Evolutionary conservation across 2,888 invertebrate species (phyloP).

Genomic region (Autographa gamma): DNA sequence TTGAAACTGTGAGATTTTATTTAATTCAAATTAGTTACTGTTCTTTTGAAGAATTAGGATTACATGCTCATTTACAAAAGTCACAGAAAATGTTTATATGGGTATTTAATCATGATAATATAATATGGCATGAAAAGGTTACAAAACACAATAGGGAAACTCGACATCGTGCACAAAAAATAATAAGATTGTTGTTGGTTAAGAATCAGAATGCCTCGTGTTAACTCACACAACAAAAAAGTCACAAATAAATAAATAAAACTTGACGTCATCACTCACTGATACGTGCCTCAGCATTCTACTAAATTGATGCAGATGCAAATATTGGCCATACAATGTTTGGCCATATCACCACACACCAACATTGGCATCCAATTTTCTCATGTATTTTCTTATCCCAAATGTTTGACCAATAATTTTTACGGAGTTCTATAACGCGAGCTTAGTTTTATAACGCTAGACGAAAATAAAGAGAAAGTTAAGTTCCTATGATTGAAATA

Average conservation of each 20-base stretch:
- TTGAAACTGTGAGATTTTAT: too few relatives aligned
- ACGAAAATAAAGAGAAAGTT: constrained; percentile 8
- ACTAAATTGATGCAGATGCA: constrained; percentile 35
- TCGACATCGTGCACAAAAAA: neutral
- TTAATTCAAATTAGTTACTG: too few relatives aligned
- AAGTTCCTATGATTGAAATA: constrained; percentile 39
- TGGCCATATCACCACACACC: neutral
- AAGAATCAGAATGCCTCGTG: neutral
- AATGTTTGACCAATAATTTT: constrained; percentile 11
- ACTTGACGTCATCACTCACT: constrained; percentile 7
- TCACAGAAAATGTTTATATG: too few relatives aligned
- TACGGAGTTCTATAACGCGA: too few relatives aligned
- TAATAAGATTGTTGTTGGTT: neutral
- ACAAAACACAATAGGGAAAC: neutral
- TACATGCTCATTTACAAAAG: too few relatives aligned
- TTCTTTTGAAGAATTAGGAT: too few relatives aligned
- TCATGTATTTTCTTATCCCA: constrained; percentile 16
- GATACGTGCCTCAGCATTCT: constrained; percentile 35
- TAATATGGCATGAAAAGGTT: neutral
- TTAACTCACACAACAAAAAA: neutral
- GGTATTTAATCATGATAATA: too few relatives aligned
- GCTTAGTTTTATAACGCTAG: neutral
- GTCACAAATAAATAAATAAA: neutral
- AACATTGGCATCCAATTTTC: constrained; percentile 14
- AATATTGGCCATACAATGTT: constrained; percentile 20